phyloP scores from a whole-genome alignment of 2,797 vertebrate genomes.

The Carduelis carduelis region DNA sequence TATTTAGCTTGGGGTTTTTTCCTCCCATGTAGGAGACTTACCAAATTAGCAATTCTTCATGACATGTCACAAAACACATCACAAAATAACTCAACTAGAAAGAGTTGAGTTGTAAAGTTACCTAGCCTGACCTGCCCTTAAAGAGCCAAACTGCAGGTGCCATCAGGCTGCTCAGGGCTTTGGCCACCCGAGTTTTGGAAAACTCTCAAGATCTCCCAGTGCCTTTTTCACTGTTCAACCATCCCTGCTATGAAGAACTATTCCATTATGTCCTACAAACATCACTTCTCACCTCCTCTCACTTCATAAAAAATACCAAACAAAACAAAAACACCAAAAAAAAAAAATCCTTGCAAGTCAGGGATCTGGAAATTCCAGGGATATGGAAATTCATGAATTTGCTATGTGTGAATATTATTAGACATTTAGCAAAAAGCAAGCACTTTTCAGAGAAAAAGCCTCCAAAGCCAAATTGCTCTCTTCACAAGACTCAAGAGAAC shows the following conservation, averaged over 20 bases:
- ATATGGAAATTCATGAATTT: not conserved
- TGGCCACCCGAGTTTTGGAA: not conserved
- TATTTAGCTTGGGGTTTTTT: accelerated
- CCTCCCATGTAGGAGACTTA: not conserved
- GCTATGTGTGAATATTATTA: not conserved
- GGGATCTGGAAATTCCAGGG: not conserved
- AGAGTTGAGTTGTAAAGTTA: not conserved
- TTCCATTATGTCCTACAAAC: not conserved
- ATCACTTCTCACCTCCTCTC: not conserved
- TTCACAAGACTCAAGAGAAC: not conserved
- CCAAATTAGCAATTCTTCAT: not conserved
- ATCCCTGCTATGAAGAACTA: not conserved
- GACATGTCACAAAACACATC: not conserved
- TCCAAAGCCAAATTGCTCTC: not conserved
- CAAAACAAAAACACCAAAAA: not conserved
- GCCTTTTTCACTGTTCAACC: not conserved
- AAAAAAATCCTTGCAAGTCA: not conserved
- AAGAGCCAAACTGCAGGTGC: not conserved
- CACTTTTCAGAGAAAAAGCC: not conserved
- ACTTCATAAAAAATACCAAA: no score
- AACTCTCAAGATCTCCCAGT: not conserved
- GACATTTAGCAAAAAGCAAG: not conserved
- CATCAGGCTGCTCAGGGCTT: not conserved
- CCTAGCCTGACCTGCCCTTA: not conserved
- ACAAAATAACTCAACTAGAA: not conserved